These are phyloP conservation scores for Aplysina aerophoba DNA, from an alignment of 37 sponge, comb jelly and placozoan genomes.

Conservation along the genomic window DNA sequence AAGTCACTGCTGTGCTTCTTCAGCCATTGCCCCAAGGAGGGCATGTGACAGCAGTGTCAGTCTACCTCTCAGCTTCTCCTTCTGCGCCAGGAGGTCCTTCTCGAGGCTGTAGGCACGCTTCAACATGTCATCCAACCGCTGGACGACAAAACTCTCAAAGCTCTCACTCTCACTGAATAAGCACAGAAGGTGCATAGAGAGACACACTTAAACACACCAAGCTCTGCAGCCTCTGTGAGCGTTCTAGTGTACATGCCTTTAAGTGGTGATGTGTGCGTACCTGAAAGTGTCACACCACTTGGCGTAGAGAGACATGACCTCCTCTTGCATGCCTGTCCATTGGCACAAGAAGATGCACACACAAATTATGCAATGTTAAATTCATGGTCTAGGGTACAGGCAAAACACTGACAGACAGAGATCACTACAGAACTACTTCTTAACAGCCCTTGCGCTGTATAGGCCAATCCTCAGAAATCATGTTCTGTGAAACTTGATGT, in stretches of 20 bases:
- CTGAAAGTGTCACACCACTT: conserved; percentile 55
- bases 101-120: conserved; percentile 56
- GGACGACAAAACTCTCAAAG: conserved; percentile 62
- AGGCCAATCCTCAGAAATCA: too few relatives aligned
- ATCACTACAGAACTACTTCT: too few relatives aligned
- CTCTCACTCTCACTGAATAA: conserved; percentile 70
- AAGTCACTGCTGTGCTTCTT: not conserved
- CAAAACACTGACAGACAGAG: too few relatives aligned
- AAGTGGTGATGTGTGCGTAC: too few relatives aligned
- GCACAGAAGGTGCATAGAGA: not conserved
- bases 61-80: conserved; percentile 41
- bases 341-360: too few relatives aligned
- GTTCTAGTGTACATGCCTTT: not conserved
- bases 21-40: conserved; percentile 14
- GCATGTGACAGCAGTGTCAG: conserved; percentile 35
- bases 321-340: conserved; percentile 1
- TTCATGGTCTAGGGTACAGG: too few relatives aligned
- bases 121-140: conserved; percentile 69
- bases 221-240: not conserved
- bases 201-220: not conserved
- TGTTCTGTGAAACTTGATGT: too few relatives aligned
- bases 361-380: too few relatives aligned
- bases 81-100: conserved; percentile 54
- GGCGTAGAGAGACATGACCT: conserved; percentile 23
- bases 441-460: too few relatives aligned